Evolutionary conservation across 2,797 vertebrate genomes (phyloP), one percentile per base, ranked within the genome.

Genomic region (Macrochelys suwanniensis): DNA sequence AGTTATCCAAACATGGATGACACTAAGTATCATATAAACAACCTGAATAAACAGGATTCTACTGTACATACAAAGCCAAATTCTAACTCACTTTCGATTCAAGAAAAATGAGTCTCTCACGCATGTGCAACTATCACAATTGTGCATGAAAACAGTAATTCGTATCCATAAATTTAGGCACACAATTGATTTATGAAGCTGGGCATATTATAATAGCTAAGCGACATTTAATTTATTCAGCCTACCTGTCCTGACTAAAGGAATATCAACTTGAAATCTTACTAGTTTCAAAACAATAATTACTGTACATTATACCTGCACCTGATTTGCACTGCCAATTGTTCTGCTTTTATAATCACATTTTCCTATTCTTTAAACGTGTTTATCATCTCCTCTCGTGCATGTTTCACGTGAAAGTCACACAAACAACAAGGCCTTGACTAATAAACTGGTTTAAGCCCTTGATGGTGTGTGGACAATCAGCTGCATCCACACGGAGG

Each of bases 291-390:
- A 77, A 89, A 84, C 17, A 2, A 84, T 80, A 82, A 77, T 11
- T 19, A 47, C 77, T 49, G 4, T 59, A 83, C 13, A 45, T 6
- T 42, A 31, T 10, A 79, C 3, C 19, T 71, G 5, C 4, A 76
- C 5, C 79, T 2, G 0, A 7, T 19, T 88, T 0, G 1, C 37
- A 71, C 21, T 1, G 0, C 2, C 5, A 12, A 33, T 61, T 82
- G 82, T 53, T 19, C 25, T 88, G 2, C 50, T 87, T 33, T 86
- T 54, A 31, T 3, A 84, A 61, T 25, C 2, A 51, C 0, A 51
- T 77, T 68, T 45, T 37, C 28, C 11, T 3, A 3, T 1, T 84
- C 84, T 87, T 49, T 78, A 81, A 85, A 7, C 21, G 92, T 91
- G 74, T 47, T 10, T 4, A 88, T 51, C 82, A 9, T 45, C 12